phyloP scores from a whole-genome alignment of 1,140 invertebrate species.

The Chironomus striatipennis region DNA sequence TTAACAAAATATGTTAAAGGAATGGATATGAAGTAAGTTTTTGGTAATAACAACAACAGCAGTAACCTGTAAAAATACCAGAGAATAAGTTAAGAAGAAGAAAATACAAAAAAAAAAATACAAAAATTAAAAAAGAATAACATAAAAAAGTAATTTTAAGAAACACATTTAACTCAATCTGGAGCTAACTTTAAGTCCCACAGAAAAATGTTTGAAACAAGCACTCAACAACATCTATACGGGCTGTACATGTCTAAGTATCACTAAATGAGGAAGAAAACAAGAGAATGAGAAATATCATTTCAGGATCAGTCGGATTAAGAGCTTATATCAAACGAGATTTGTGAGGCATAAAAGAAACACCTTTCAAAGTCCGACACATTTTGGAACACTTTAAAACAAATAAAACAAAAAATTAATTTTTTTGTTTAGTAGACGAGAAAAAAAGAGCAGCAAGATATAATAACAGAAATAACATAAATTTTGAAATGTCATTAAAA shows the following conservation, averaged over 20 bases:
- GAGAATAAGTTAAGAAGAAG: too few species aligned
- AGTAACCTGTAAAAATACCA: too few species aligned
- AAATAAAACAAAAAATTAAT: not conserved
- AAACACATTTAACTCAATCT: too few species aligned
- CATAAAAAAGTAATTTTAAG: too few species aligned
- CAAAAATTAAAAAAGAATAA: too few species aligned
- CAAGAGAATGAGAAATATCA: not conserved
- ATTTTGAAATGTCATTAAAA: conserved; percentile 10
- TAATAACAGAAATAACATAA: not conserved
- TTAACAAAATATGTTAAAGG: conserved; percentile 5
- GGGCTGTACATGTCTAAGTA: not conserved
- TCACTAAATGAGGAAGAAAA: not conserved
- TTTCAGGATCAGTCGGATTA: conserved; percentile 12
- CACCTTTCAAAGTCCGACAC: not conserved
- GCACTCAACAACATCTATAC: not conserved
- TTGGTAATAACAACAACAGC: too few species aligned
- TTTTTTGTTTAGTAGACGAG: not conserved
- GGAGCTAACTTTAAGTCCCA: too few species aligned
- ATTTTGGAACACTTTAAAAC: conserved; percentile 4
- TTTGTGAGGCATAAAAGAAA: conserved; percentile 12
- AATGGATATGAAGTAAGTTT: too few species aligned
- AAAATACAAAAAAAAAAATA: too few species aligned
- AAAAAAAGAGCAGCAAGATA: not conserved
- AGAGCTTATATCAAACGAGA: conserved; percentile 12
- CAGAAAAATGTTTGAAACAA: not conserved